Evolutionary conservation across 1,140 invertebrate genomes (phyloP).

Genomic region (Drosophila pectinifera): DNA sequence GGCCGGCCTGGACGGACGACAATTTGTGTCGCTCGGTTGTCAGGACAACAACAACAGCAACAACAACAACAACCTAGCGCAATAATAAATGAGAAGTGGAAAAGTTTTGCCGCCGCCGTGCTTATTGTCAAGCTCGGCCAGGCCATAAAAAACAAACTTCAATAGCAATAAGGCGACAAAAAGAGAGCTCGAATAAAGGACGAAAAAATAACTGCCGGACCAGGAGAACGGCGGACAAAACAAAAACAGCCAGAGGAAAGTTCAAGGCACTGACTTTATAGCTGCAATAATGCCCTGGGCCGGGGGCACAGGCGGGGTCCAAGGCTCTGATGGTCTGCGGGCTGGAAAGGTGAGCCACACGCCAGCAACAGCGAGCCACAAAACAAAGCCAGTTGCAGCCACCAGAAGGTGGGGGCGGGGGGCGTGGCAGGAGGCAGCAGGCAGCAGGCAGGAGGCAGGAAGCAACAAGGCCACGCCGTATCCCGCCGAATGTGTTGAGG

Average conservation of each 20-base stretch:
- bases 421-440: too few species aligned
- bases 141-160: slow-evolving; percentile 82
- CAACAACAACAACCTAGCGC: slow-evolving; percentile 64
- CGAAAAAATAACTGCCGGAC: slow-evolving; percentile 48
- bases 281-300: slow-evolving; percentile 72
- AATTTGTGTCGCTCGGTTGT: slow-evolving; percentile 73
- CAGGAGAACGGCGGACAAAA: slow-evolving; percentile 64
- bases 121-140: slow-evolving; percentile 80
- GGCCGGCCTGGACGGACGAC: slow-evolving; percentile 46
- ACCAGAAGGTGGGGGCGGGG: neutral
- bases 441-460: slow-evolving; percentile 30
- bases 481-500: slow-evolving; percentile 74
- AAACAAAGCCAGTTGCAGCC: slow-evolving; percentile 68
- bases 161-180: slow-evolving; percentile 81
- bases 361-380: slow-evolving; percentile 54
- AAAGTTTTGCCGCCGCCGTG: slow-evolving; percentile 78
- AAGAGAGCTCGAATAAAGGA: slow-evolving; percentile 40
- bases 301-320: slow-evolving; percentile 2
- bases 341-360: slow-evolving; percentile 69
- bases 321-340: slow-evolving; percentile 1
- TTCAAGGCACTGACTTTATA: slow-evolving; percentile 82
- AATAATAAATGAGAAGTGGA: slow-evolving; percentile 83
- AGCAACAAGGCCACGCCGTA: slow-evolving; percentile 53
- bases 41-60: slow-evolving; percentile 63
- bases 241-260: slow-evolving; percentile 58